Conservation (phyloP, 1,140 invertebrate species). For the Brachionus koreanus region DNA sequence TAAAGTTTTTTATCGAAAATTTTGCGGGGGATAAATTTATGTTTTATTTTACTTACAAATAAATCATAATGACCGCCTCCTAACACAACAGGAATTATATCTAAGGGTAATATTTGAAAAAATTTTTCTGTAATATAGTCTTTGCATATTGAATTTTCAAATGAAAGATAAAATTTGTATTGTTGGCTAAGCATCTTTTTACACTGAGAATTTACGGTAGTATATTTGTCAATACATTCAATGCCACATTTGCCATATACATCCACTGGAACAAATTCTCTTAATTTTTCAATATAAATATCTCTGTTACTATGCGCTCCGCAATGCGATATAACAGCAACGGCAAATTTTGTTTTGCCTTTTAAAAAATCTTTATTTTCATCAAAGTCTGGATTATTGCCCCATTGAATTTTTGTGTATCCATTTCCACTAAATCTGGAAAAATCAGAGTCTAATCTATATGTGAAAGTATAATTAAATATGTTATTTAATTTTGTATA, state of each 20-base stretch:
- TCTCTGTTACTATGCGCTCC: conserved; percentile 20
- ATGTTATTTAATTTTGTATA: not conserved
- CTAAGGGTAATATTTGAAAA: conserved; percentile 44
- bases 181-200: not conserved
- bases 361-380: not conserved
- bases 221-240: not conserved
- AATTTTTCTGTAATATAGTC: conserved; percentile 30
- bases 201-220: not conserved
- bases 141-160: conserved; percentile 14
- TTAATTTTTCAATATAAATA: conserved; percentile 46
- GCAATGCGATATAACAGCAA: conserved; percentile 44
- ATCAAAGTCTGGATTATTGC: not conserved
- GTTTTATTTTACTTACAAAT: not conserved
- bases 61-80: not conserved
- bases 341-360: not conserved
- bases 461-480: not conserved
- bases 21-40: too few relatives aligned
- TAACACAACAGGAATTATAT: conserved; percentile 13
- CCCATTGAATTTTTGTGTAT: conserved; percentile 40
- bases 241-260: conserved; percentile 51
- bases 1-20: too few relatives aligned
- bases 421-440: not conserved
- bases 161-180: conserved; percentile 3
- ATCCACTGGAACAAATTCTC: conserved; percentile 49
- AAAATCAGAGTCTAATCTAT: conserved; percentile 5